Evolutionary conservation across 2,888 invertebrate genomes (phyloP).

Genomic region (Leptarthrus brevirostris): DNA sequence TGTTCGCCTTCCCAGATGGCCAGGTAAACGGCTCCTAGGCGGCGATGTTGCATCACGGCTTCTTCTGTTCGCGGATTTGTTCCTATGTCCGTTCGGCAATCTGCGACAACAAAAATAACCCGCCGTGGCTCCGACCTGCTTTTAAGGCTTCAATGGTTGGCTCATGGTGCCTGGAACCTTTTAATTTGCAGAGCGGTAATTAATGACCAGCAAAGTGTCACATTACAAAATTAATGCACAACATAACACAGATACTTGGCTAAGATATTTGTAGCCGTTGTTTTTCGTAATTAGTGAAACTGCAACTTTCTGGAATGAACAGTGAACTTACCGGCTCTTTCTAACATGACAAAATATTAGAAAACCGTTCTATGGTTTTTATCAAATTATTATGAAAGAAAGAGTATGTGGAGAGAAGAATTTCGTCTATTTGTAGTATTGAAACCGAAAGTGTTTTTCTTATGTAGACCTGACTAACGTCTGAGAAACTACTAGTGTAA

Average conservation of each 20-base stretch:
- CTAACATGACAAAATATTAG: too few relatives aligned
- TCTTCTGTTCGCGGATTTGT: conserved; percentile 13
- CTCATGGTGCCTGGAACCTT: background rate
- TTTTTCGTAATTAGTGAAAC: conserved; percentile 43
- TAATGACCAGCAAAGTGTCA: conserved; percentile 47
- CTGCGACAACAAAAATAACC: too few relatives aligned
- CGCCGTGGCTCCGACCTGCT: background rate
- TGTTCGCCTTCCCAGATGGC: conserved; percentile 8
- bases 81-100: background rate
- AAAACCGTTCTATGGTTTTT: too few relatives aligned
- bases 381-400: too few relatives aligned
- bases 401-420: too few relatives aligned
- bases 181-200: conserved; percentile 43
- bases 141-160: background rate
- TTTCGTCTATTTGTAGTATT: too few relatives aligned
- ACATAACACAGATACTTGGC: conserved; percentile 32
- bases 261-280: conserved; percentile 33
- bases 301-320: too few relatives aligned
- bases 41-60: conserved; percentile 25
- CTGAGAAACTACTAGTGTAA: too few relatives aligned
- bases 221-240: conserved; percentile 50
- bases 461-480: too few relatives aligned
- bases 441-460: too few relatives aligned
- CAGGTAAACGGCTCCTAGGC: conserved; percentile 12
- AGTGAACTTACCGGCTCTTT: too few relatives aligned